Conservation (phyloP, 2,797 vertebrate genomes). For the Stomatorhinus walkeri region DNA sequence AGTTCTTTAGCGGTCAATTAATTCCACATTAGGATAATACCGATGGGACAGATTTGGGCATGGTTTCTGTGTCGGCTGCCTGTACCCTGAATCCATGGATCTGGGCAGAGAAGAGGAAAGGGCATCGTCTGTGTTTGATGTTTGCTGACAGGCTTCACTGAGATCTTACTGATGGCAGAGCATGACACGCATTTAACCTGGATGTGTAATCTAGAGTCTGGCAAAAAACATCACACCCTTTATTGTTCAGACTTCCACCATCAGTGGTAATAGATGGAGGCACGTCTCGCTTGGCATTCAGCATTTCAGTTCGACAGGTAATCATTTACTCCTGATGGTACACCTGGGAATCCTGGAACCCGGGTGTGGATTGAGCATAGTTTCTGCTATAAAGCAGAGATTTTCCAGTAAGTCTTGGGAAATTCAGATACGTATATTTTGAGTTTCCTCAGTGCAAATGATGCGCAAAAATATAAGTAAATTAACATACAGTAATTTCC, state of each 20-base stretch:
- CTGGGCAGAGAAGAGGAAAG: not conserved
- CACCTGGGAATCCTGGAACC: not conserved
- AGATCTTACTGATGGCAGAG: not conserved
- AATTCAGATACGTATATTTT: not conserved
- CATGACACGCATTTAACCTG: not conserved
- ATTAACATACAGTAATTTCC: not conserved
- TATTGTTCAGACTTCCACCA: not conserved
- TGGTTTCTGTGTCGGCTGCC: not conserved
- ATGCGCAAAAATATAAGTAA: not conserved
- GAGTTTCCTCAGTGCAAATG: not conserved
- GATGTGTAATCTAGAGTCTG: not conserved
- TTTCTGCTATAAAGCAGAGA: not conserved
- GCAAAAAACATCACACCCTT: not conserved
- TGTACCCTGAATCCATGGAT: not conserved
- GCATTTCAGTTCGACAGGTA: not conserved
- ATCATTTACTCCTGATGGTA: not conserved
- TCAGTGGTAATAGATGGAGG: not conserved
- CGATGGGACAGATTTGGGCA: not conserved
- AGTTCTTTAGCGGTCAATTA: constrained; percentile 4
- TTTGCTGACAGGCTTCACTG: not conserved
- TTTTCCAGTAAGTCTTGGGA: not conserved
- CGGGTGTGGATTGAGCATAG: not conserved
- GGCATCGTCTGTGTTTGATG: not conserved
- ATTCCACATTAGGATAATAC: not conserved
- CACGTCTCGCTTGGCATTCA: not conserved